Evolutionary conservation across 2,797 vertebrate genomes (phyloP).

Genomic region (Channallabes apus): DNA sequence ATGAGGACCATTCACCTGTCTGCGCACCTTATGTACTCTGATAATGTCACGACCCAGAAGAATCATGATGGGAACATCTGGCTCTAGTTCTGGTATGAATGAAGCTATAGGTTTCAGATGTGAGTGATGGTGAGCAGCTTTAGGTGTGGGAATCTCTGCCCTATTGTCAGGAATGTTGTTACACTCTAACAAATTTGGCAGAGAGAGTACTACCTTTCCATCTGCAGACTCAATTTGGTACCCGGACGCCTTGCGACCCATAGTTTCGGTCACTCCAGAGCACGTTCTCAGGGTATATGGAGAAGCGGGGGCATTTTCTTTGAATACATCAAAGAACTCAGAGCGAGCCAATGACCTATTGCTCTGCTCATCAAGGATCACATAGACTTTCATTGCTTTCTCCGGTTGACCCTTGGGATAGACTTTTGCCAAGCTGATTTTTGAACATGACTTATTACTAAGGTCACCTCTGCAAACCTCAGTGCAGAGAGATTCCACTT

Average conservation of each 20-base stretch:
- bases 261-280: not conserved
- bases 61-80: not conserved
- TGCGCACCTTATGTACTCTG: constrained; percentile 31
- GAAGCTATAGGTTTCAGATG: constrained; percentile 23
- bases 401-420: not conserved
- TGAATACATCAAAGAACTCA: not conserved
- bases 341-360: no score
- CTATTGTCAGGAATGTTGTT: not conserved
- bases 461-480: not conserved
- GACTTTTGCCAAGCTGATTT: constrained; percentile 1
- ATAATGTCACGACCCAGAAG: constrained; percentile 49
- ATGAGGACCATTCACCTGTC: constrained; percentile 38
- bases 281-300: not conserved
- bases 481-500: not conserved
- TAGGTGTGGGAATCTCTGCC: not conserved
- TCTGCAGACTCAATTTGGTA: not conserved
- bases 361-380: not conserved
- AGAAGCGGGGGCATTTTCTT: not conserved
- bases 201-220: not conserved
- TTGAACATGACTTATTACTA: not conserved
- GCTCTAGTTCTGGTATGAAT: not conserved
- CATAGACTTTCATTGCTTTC: not conserved
- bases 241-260: not conserved
- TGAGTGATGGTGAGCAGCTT: constrained; percentile 30
- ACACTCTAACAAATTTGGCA: not conserved